Percentiles rank a stretch among this genome's conserved stretches.
phyloP scores from a whole-genome alignment of 1,140 invertebrate genomes.

The Drosophila pseudoobscura region DNA sequence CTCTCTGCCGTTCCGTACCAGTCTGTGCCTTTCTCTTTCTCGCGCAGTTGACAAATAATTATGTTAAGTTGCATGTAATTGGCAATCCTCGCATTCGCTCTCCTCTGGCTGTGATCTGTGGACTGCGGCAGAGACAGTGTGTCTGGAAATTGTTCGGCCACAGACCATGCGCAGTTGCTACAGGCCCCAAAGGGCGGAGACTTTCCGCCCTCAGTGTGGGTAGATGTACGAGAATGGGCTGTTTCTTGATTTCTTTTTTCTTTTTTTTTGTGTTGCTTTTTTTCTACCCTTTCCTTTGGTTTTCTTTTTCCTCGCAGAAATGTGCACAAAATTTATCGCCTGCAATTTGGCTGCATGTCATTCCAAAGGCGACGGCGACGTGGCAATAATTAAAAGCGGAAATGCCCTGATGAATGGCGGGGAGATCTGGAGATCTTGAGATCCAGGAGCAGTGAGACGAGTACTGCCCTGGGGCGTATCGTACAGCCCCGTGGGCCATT shows the following conservation, averaged over 20 bases:
- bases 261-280: neutral
- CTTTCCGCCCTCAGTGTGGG: too few species aligned
- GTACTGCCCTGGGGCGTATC: conserved; percentile 21
- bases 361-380: conserved; percentile 57
- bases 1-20: neutral
- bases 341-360: conserved; percentile 81
- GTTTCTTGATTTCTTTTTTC: neutral
- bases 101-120: too few species aligned
- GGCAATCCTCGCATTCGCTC: conserved; percentile 33
- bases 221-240: too few species aligned
- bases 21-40: neutral
- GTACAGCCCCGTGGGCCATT: conserved; percentile 16
- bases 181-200: too few species aligned
- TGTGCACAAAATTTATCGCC: conserved; percentile 75
- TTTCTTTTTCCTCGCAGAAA: conserved; percentile 44
- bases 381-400: conserved; percentile 81
- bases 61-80: conserved; percentile 66
- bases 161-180: too few species aligned
- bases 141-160: too few species aligned
- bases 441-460: neutral
- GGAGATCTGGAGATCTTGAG: conserved; percentile 20
- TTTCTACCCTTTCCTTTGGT: conserved; percentile 1
- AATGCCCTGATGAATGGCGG: conserved; percentile 60
- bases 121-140: too few species aligned
- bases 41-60: conserved; percentile 54